Conservation (phyloP, 2,888 invertebrate genomes). For the Sturmia bella region DNA sequence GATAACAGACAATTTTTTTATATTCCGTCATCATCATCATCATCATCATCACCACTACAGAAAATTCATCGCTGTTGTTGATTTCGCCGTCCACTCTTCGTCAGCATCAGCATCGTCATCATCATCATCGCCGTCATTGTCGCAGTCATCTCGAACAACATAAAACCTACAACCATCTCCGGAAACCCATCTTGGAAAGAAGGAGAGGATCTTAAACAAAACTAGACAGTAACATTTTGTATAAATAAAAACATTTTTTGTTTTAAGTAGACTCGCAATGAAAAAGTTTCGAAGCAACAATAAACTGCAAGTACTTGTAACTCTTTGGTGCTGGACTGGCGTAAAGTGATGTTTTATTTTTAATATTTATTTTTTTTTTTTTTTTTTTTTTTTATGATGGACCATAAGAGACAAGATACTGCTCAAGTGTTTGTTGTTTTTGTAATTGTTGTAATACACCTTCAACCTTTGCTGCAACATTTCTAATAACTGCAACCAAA, state of each 20-base stretch:
- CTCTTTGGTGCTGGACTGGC: slow-evolving; percentile 25
- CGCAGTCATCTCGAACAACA: slow-evolving; percentile 39
- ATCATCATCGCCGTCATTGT: slow-evolving; percentile 15
- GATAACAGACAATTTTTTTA: slow-evolving; percentile 68
- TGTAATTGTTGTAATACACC: slow-evolving; percentile 68
- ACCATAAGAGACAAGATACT: slow-evolving; percentile 59
- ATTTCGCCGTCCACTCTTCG: slow-evolving; percentile 20
- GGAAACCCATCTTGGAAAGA: slow-evolving; percentile 41
- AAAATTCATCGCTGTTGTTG: slow-evolving; percentile 37
- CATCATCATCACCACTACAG: slow-evolving; percentile 22
- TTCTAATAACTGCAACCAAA: slow-evolving; percentile 58
- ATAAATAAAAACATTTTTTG: slow-evolving; percentile 50
- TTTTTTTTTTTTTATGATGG: slow-evolving; percentile 37
- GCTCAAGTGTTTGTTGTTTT: slow-evolving; percentile 60
- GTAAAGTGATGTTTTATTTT: slow-evolving; percentile 34
- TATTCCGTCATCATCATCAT: slow-evolving; percentile 32
- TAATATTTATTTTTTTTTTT: not conserved
- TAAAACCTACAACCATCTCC: slow-evolving; percentile 42
- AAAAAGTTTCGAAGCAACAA: slow-evolving; percentile 6
- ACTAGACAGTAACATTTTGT: slow-evolving; percentile 45
- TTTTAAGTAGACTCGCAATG: slow-evolving; percentile 28
- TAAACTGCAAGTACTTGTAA: slow-evolving; percentile 27
- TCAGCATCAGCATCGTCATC: slow-evolving; percentile 29
- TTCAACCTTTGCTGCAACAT: slow-evolving; percentile 71
- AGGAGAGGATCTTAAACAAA: slow-evolving; percentile 54